Percentiles rank a stretch among this genome's conserved stretches.
Conservation (phyloP, 2,888 invertebrate genomes). For the Catocala fraxini region DNA sequence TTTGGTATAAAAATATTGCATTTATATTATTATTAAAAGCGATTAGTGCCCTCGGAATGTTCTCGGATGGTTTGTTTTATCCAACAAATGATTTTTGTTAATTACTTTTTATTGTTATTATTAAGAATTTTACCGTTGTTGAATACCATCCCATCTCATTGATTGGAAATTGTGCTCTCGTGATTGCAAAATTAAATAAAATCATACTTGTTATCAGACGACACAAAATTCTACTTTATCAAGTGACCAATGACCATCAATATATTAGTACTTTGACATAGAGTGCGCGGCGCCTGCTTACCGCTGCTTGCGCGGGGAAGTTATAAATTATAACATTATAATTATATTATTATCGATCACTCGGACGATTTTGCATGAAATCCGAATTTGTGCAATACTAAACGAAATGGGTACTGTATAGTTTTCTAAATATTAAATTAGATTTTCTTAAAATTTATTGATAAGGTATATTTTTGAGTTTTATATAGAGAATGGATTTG, state of each 20-base stretch:
- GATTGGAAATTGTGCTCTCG: conserved; percentile 58
- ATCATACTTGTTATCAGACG: conserved; percentile 27
- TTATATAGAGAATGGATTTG: conserved; percentile 64
- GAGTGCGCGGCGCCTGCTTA: too few species aligned
- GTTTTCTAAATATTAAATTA: conserved; percentile 71
- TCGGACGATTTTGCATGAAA: conserved; percentile 79
- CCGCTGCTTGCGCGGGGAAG: too few species aligned
- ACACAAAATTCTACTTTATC: conserved; percentile 39
- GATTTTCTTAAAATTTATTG: conserved; percentile 64
- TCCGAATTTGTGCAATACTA: conserved; percentile 79
- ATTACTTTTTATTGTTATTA: conserved; percentile 86
- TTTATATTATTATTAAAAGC: conserved; percentile 75
- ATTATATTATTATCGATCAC: conserved; percentile 49
- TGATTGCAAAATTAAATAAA: conserved; percentile 47
- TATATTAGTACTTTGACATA: too few species aligned
- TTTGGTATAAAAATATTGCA: conserved; percentile 82
- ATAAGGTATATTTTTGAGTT: conserved; percentile 71
- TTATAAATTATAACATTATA: too few species aligned
- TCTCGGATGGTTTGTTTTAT: conserved; percentile 82
- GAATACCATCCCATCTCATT: conserved; percentile 68
- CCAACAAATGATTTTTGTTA: conserved; percentile 81
- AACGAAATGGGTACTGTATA: conserved; percentile 73
- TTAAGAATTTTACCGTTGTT: conserved; percentile 86
- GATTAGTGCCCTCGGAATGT: conserved; percentile 76
- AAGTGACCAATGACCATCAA: conserved; percentile 34